phyloP scores from a whole-genome alignment of 2,113 vertebrate genomes.

The Corythoichthys intestinalis region DNA sequence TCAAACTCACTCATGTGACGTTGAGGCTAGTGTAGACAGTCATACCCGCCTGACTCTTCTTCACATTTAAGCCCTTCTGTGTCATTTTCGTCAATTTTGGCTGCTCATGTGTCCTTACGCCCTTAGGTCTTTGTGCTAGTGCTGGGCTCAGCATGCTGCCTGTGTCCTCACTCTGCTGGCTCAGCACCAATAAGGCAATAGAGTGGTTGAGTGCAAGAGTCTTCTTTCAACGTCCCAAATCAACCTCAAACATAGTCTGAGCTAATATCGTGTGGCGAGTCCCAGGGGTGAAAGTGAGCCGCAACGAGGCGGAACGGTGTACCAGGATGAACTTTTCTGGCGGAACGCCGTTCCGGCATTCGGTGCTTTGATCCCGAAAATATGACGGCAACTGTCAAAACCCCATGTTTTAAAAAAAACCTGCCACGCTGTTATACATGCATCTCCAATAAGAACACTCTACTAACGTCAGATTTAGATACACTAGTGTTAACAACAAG shows the following conservation, averaged over 20 bases:
- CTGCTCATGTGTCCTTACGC: constrained; percentile 49
- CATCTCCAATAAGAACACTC: too few relatives aligned
- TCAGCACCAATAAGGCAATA: constrained; percentile 71
- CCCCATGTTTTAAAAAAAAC: too few relatives aligned
- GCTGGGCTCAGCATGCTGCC: constrained; percentile 73
- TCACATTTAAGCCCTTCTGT: constrained; percentile 24
- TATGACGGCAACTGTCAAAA: too few relatives aligned
- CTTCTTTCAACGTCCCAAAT: constrained; percentile 63
- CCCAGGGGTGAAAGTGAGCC: too few relatives aligned
- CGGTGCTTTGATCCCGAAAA: too few relatives aligned
- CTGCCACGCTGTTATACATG: too few relatives aligned
- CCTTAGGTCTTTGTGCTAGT: constrained; percentile 69
- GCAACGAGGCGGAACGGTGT: too few relatives aligned
- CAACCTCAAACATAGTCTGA: constrained; percentile 56
- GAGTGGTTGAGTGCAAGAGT: constrained; percentile 62
- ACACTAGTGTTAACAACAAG: too few relatives aligned
- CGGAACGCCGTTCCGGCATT: too few relatives aligned
- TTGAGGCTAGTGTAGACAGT: constrained; percentile 9
- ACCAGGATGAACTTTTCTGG: too few relatives aligned
- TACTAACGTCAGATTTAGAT: too few relatives aligned
- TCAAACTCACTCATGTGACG: constrained; percentile 44
- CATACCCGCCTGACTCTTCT: constrained; percentile 17
- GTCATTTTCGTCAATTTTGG: constrained; percentile 42
- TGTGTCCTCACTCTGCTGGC: constrained; percentile 69
- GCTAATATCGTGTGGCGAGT: constrained; percentile 38